Evolutionary conservation across 2,888 invertebrate genomes (phyloP).

Genomic region (Mythimna vitellina): DNA sequence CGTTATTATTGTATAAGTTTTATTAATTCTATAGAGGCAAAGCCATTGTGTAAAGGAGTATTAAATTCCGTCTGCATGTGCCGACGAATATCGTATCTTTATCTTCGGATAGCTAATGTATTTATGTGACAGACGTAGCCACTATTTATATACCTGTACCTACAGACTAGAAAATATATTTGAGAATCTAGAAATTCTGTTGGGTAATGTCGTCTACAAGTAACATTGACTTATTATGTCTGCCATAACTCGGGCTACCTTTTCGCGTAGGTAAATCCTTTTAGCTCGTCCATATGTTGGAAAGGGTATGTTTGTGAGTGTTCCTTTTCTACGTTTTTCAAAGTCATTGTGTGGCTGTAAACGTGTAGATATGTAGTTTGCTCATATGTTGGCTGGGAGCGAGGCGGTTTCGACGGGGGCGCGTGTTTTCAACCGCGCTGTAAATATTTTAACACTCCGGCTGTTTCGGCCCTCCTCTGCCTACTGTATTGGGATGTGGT

Average conservation of each 20-base stretch:
- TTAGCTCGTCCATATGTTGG: constrained; percentile 40
- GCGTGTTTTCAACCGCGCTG: constrained; percentile 79
- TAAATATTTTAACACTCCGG: constrained; percentile 84
- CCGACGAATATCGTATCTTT: constrained; percentile 46
- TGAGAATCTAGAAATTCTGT: constrained; percentile 38
- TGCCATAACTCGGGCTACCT: constrained; percentile 12
- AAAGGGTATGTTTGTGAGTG: constrained; percentile 39
- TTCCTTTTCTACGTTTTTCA: constrained; percentile 61
- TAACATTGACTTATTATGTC: constrained; percentile 39
- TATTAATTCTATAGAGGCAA: constrained; percentile 46
- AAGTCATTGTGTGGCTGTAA: constrained; percentile 55
- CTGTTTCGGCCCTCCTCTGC: constrained; percentile 71
- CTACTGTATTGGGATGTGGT: constrained; percentile 74
- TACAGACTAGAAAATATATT: constrained; percentile 45
- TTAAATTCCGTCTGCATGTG: constrained; percentile 46
- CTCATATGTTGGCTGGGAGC: constrained; percentile 67
- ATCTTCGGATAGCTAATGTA: constrained; percentile 47
- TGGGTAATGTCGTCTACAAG: constrained; percentile 32
- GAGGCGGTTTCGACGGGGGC: constrained; percentile 69
- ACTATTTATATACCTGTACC: constrained; percentile 44
- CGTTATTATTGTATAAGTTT: constrained; percentile 46
- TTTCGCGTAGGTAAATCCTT: constrained; percentile 47
- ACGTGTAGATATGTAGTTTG: constrained; percentile 57
- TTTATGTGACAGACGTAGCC: constrained; percentile 50
- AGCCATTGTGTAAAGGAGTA: constrained; percentile 49